phyloP scores from a whole-genome alignment of 2,888 invertebrate species.

The Lysandra coridon region DNA sequence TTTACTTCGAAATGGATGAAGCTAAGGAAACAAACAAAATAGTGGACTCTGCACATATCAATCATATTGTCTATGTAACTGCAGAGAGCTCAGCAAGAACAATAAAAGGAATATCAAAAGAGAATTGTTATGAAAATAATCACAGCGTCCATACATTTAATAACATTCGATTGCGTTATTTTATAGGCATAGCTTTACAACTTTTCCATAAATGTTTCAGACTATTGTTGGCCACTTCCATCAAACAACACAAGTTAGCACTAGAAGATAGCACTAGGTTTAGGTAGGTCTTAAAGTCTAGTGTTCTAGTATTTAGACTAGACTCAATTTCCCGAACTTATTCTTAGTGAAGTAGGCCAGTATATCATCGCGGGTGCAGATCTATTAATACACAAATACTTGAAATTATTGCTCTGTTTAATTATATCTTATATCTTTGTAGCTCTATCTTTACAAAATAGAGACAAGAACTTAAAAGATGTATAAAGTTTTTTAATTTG shows the following conservation, averaged over 20 bases:
- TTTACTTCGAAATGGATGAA: too few species aligned
- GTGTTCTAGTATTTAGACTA: background rate
- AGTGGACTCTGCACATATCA: background rate
- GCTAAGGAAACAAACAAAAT: background rate
- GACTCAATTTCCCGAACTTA: background rate
- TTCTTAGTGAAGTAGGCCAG: background rate
- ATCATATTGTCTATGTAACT: too few species aligned
- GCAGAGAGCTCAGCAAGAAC: too few species aligned
- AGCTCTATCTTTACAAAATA: too few species aligned
- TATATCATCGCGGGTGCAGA: background rate
- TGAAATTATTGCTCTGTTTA: background rate
- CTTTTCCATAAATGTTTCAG: background rate
- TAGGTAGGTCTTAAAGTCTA: background rate
- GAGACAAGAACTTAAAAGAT: too few species aligned
- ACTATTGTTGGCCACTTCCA: background rate
- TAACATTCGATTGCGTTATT: background rate
- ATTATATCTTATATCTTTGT: background rate
- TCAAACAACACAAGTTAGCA: background rate
- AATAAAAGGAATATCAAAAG: too few species aligned
- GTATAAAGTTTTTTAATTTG: too few species aligned
- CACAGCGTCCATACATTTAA: too few species aligned
- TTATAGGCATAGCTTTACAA: background rate
- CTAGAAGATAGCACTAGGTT: background rate
- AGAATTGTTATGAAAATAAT: too few species aligned
- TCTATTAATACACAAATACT: conserved; percentile 4